phyloP scores from a whole-genome alignment of 2,797 vertebrate species.

The Lutjanus campechanus region DNA sequence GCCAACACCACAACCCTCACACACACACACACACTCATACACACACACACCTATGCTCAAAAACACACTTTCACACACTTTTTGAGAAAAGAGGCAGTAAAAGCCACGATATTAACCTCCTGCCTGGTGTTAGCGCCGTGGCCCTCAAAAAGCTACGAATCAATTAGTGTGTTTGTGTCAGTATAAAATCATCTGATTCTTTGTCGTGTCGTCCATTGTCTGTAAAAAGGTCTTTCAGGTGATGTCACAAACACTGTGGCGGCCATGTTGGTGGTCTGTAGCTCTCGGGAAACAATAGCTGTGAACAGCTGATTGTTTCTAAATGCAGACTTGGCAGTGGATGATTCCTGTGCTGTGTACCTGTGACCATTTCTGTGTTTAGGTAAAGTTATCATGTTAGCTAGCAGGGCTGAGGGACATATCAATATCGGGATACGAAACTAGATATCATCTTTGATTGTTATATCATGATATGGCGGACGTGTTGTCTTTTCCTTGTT shows the following conservation, averaged over 20 bases:
- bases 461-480: no score
- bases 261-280: slow-evolving; percentile 25
- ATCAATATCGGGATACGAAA: neutral
- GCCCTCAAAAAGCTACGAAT: slow-evolving; percentile 37
- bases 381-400: slow-evolving; percentile 7
- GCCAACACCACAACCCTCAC: slow-evolving; percentile 77
- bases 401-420: neutral
- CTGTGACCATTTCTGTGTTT: slow-evolving; percentile 14
- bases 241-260: slow-evolving; percentile 27
- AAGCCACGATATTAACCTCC: slow-evolving; percentile 73
- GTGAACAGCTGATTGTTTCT: slow-evolving; percentile 73
- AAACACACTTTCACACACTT: slow-evolving; percentile 55
- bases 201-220: neutral
- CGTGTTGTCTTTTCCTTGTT: no score
- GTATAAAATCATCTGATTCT: slow-evolving; percentile 1
- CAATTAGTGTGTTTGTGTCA: slow-evolving; percentile 38
- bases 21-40: slow-evolving; percentile 35
- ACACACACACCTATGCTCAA: slow-evolving; percentile 17
- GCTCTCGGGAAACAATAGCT: slow-evolving; percentile 60
- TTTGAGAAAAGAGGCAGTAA: slow-evolving; percentile 68
- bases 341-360: slow-evolving; percentile 30
- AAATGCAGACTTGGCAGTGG: slow-evolving; percentile 54
- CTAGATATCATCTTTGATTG: no score
- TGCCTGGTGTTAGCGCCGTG: slow-evolving; percentile 48
- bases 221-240: slow-evolving; percentile 37